Conservation (phyloP, 2,888 invertebrate species). For the Zygothrica quintamaculata region DNA sequence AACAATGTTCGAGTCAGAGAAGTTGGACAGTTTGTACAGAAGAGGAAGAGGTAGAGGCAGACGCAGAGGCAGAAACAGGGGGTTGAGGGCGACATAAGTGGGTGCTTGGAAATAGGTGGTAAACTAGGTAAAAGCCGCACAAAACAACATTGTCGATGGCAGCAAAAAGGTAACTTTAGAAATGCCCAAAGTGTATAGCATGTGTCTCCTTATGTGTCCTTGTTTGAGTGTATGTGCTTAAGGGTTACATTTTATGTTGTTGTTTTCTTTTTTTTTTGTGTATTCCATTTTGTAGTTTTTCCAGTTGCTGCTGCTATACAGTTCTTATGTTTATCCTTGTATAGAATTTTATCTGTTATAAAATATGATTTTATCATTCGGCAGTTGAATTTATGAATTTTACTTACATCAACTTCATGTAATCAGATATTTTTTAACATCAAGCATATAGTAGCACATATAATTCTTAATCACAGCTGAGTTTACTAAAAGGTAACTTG, state of each 20-base stretch:
- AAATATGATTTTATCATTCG: conserved; percentile 64
- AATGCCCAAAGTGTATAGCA: conserved; percentile 51
- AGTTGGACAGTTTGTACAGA: no score
- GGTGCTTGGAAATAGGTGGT: conserved; percentile 19
- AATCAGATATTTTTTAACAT: no score
- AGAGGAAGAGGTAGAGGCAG: conserved; percentile 2
- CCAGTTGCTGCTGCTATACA: conserved; percentile 39
- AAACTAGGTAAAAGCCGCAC: conserved; percentile 63
- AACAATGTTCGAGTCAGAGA: conserved; percentile 16
- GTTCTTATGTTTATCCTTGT: conserved; percentile 20
- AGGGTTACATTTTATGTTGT: conserved; percentile 61
- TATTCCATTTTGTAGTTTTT: conserved; percentile 56
- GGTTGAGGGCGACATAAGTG: conserved; percentile 8
- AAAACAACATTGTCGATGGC: conserved; percentile 48
- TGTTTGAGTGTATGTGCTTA: conserved; percentile 23
- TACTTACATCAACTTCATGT: no score
- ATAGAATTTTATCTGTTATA: conserved; percentile 61
- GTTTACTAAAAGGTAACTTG: no score
- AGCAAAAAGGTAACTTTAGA: conserved; percentile 54
- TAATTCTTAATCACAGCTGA: no score
- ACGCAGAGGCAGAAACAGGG: not conserved
- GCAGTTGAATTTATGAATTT: conserved; percentile 21
- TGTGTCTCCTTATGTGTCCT: conserved; percentile 32
- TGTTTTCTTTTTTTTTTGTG: conserved; percentile 23
- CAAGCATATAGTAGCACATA: no score